A percentile compares a stretch with the other conserved stretches of the same genome.
Conservation (phyloP, 2,113 vertebrate genomes). For the Scolopax mira region DNA sequence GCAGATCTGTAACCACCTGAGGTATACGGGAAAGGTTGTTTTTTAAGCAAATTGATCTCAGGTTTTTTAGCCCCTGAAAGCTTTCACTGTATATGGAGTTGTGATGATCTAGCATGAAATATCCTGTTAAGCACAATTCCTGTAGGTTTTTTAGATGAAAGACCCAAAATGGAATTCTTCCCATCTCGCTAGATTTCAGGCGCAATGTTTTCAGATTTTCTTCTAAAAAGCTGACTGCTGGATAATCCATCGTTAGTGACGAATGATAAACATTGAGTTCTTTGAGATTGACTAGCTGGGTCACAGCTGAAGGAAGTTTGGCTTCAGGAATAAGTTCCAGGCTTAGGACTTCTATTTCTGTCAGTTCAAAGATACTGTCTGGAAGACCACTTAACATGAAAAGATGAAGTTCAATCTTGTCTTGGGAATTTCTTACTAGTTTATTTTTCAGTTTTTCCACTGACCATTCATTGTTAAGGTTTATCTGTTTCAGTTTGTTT, state of each 20-base stretch:
- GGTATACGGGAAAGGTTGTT: constrained; percentile 82
- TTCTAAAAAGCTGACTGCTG: constrained; percentile 77
- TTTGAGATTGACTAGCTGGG: constrained; percentile 77
- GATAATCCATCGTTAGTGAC: constrained; percentile 73
- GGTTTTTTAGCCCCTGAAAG: constrained; percentile 80
- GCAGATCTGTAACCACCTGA: constrained; percentile 78
- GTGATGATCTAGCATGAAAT: constrained; percentile 74
- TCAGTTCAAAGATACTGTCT: constrained; percentile 81
- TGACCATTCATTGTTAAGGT: constrained; percentile 82
- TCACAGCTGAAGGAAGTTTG: constrained; percentile 75
- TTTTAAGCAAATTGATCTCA: constrained; percentile 79
- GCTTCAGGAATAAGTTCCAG: constrained; percentile 82
- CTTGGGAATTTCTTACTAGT: constrained; percentile 76
- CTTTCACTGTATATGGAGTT: constrained; percentile 69
- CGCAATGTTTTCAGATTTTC: constrained; percentile 81
- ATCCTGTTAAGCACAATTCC: constrained; percentile 80
- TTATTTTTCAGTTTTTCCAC: constrained; percentile 81
- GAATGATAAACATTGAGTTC: constrained; percentile 81
- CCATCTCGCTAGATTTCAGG: constrained; percentile 81
- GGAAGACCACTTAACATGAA: constrained; percentile 83
- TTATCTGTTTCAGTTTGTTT: constrained; percentile 84
- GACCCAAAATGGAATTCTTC: constrained; percentile 79
- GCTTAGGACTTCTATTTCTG: constrained; percentile 82
- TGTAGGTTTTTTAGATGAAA: constrained; percentile 81
- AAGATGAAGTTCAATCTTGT: constrained; percentile 80